Evolutionary conservation across 2,797 vertebrate genomes (phyloP), one percentile per base, ranked within the genome.

Genomic region (Karalla daura): DNA sequence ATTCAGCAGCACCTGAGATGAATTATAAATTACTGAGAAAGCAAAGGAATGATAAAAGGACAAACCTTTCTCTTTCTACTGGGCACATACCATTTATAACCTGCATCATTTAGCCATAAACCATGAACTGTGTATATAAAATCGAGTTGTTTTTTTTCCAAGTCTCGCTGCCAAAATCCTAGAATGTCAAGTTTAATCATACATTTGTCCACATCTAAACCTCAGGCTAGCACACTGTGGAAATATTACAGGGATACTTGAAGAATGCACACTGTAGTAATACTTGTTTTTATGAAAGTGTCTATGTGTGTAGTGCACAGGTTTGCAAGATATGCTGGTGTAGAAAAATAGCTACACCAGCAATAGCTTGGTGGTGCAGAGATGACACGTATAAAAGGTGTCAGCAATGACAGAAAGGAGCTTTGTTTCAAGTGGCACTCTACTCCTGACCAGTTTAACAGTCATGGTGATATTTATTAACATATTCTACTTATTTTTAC

Each of bases 111-210:
- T 47, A 46, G 45, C 61, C 54, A 47, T 32, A 63, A 64, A 64
- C 52, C 55, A 54, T 17, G 30, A 62, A 41, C 37, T 32, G 63
- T 75, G 54, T 64, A 32, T 54, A 60, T 72, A 75, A 73, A 76
- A 75, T 68, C 36, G 56, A 28, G 59, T 73, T 41, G 39, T 43
- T 70, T 74, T 39, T 54, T 59, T 70, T 46, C 62, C 27, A 32
- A 49, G 45, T 49, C 7, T n/a, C 17, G 13, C 45, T 58, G 60
- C 25, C 32, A 77, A 55, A 82, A 64, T 53, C 40, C 47, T 45
- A 41, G 33, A 51, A 63, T 54, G 55, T 83, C 74, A 58, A 68
- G 43, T 39, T 52, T 67, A 76, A 81, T 84, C 45, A 81, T 35
- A 60, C 21, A 59, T 78, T 56, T 61, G 60, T 76, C 37, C 41